A percentile compares a stretch with the other conserved stretches of the same genome.
Evolutionary conservation across 2,888 invertebrate genomes (phyloP).

Genomic region (Noctua fimbriata): DNA sequence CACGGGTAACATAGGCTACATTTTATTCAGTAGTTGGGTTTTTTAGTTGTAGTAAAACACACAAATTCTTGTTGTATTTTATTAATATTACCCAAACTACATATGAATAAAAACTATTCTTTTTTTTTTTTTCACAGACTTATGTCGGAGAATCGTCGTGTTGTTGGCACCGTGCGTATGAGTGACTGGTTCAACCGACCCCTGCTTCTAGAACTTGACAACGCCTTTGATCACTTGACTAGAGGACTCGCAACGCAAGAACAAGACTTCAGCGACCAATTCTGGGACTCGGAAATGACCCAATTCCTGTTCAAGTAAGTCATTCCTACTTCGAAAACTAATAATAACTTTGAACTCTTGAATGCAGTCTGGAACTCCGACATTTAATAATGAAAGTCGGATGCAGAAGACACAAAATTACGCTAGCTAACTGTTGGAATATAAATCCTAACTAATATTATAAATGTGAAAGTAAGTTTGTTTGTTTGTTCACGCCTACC

Average conservation of each 20-base stretch:
- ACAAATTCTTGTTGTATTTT: not conserved
- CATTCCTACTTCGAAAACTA: conserved; percentile 33
- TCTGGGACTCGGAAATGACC: conserved; percentile 93
- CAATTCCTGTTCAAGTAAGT: conserved; percentile 86
- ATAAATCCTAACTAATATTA: too few relatives aligned
- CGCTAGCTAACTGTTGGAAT: not conserved
- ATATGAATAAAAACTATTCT: not conserved
- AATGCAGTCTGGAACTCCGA: conserved; percentile 2
- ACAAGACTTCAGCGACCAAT: conserved; percentile 94
- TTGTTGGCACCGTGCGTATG: conserved; percentile 90
- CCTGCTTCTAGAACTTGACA: conserved; percentile 91
- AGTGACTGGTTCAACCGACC: conserved; percentile 94
- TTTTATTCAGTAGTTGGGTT: too few relatives aligned
- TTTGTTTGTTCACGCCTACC: too few relatives aligned
- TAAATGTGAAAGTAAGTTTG: too few relatives aligned
- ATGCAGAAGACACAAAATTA: conserved; percentile 15
- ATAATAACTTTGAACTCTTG: conserved; percentile 36
- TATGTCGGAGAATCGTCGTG: conserved; percentile 90
- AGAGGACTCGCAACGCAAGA: conserved; percentile 95
- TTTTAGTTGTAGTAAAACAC: too few relatives aligned
- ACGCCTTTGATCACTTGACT: conserved; percentile 93
- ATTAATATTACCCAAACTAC: not conserved
- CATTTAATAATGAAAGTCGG: conserved; percentile 11
- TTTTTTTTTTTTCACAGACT: conserved; percentile 82
- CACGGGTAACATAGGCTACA: too few relatives aligned